Evolutionary conservation across 2,888 invertebrate genomes (phyloP), one percentile per base, ranked within the genome.

Genomic region (Parnassius apollo): DNA sequence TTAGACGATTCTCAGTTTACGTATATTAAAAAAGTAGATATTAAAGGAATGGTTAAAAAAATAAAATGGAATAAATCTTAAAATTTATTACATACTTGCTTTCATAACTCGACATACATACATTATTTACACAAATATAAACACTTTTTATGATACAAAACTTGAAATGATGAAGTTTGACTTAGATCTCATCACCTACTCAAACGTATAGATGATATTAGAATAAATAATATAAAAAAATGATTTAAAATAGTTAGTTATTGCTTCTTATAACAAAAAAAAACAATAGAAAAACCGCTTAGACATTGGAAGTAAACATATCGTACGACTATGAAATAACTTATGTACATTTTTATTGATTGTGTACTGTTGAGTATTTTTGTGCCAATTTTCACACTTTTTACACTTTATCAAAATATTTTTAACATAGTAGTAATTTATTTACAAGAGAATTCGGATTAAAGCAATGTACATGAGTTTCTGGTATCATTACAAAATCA

Each of bases 51-150:
- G 46, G 10, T 22, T 22, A n/a, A 13, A 56, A 61, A 55, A 3
- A 42, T 44, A 12, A 3, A 2, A 12, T 11, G 45, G n/a, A 35
- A 54, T 35, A 49, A 50, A 62, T 44, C 48, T 25, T 53, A 11
- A 10, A 35, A 63, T 65, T 66, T 67, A 69, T 67, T 67, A 51
- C 51, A 55, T 55, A 46, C 46, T 50, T 45, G 9, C 42, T 22
- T 51, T 59, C 56, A 59, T n/a, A 59, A 42, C 25, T 44, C 55
- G 49, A 62, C 52, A 59, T 59, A 67, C 61, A 64, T 65, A 65
- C 62, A 65, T 59, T 73, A 71, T 74, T 66, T 74, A 74, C 73
- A 73, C 69, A 68, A 64, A 51, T 67, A 69, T 71, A 69, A n/a
- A 13, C 11, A 54, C 63, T 68, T 68, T 59, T 58, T 61, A 53